Evolutionary conservation across 2,888 invertebrate genomes (phyloP).

Genomic region (Drosophila flavopinicola): DNA sequence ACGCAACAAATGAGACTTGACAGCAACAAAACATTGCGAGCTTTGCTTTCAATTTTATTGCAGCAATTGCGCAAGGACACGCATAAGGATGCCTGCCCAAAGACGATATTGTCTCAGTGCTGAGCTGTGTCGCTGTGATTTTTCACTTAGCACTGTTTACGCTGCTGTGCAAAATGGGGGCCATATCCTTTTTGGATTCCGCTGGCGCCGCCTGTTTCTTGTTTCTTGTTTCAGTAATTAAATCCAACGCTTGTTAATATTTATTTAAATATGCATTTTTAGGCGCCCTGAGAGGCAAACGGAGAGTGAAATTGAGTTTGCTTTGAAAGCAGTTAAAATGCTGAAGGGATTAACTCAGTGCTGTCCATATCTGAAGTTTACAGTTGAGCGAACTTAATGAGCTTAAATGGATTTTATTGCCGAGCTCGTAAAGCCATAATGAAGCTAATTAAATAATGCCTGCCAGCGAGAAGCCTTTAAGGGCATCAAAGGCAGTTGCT

Average conservation of each 20-base stretch:
- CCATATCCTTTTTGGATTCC: background rate
- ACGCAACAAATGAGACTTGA: conserved; percentile 66
- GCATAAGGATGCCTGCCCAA: conserved; percentile 17
- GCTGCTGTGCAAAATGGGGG: conserved; percentile 13
- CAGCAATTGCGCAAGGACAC: conserved; percentile 38
- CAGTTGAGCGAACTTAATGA: conserved; percentile 59
- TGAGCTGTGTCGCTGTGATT: conserved; percentile 17
- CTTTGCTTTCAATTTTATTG: conserved; percentile 57
- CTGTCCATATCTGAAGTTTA: conserved; percentile 45
- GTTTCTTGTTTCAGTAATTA: conserved; percentile 52
- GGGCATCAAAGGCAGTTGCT: conserved; percentile 30
- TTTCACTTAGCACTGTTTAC: conserved; percentile 12
- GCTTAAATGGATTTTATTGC: conserved; percentile 52
- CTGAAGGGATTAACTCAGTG: conserved; percentile 32
- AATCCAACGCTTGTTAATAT: conserved; percentile 59
- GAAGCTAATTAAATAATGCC: conserved; percentile 43
- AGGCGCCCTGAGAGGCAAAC: background rate
- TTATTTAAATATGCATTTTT: conserved; percentile 36
- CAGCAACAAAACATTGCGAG: conserved; percentile 49
- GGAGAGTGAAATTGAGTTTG: conserved; percentile 31
- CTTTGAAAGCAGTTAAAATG: conserved; percentile 11
- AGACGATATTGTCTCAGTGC: conserved; percentile 31
- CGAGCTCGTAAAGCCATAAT: conserved; percentile 25
- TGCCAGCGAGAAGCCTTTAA: conserved; percentile 1
- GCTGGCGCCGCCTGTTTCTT: conserved; percentile 15